Conservation (phyloP, 2,113 vertebrate genomes). For the Ptychochromis oligacanthus region DNA sequence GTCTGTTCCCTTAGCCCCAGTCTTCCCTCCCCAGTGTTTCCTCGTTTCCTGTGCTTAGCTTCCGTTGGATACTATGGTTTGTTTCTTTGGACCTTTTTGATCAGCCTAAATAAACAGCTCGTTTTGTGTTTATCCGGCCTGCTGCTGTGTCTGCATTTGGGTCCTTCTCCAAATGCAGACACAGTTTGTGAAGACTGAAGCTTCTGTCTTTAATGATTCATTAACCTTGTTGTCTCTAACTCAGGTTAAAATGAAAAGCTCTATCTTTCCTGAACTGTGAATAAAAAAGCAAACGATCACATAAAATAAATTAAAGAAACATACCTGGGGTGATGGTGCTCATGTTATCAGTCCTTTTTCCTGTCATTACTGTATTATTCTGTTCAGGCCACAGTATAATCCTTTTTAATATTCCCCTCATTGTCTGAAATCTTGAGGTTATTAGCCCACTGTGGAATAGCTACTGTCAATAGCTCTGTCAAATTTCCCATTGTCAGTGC, state of each 20-base stretch:
- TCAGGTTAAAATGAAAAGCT: not conserved
- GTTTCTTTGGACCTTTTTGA: too few relatives aligned
- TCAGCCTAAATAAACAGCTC: too few relatives aligned
- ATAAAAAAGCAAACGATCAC: not conserved
- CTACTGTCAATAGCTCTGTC: conserved; percentile 53
- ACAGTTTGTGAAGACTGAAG: not conserved
- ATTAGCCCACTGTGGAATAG: conserved; percentile 52
- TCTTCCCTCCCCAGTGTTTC: too few relatives aligned
- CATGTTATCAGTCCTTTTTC: not conserved
- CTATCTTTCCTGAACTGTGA: not conserved
- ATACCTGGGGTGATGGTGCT: conserved; percentile 3
- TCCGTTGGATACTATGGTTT: too few relatives aligned
- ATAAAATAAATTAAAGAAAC: conserved; percentile 15
- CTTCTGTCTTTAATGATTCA: not conserved
- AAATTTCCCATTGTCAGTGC: conserved; percentile 56
- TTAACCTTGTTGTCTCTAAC: not conserved
- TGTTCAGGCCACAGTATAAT: conserved; percentile 9
- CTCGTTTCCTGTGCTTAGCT: too few relatives aligned
- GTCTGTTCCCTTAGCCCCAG: too few relatives aligned
- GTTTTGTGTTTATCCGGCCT: too few relatives aligned
- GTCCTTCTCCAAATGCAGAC: too few relatives aligned
- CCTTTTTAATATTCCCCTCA: conserved; percentile 49
- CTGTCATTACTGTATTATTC: conserved; percentile 13
- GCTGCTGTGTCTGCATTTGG: too few relatives aligned
- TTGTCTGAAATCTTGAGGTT: conserved; percentile 53